Percentiles rank a stretch among this genome's conserved stretches.
These are phyloP conservation scores for Paramormyrops hopkinsi DNA, from an alignment of 2,797 vertebrate genomes.

Conservation along the genomic window DNA sequence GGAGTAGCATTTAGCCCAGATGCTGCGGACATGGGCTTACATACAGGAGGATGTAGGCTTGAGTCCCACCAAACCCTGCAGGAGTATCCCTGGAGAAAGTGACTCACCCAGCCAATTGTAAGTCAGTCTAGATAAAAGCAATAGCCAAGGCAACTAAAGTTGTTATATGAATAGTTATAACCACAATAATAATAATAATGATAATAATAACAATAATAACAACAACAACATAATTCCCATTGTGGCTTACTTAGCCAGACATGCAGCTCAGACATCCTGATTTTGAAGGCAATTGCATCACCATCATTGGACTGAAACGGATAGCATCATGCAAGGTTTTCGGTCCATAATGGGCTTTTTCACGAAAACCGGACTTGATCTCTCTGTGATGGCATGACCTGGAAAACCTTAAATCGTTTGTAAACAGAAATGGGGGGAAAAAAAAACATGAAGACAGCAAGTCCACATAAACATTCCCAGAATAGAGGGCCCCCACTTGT, in stretches of 20 bases:
- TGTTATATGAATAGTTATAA: not conserved
- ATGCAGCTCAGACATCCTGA: not conserved
- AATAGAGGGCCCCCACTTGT: not conserved
- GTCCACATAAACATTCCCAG: not conserved
- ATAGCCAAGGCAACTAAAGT: not conserved
- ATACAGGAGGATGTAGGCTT: not conserved
- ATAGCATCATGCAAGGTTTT: not conserved
- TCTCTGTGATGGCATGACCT: not conserved
- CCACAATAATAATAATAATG: not conserved
- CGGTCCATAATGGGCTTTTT: not conserved
- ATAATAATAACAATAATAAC: not conserved
- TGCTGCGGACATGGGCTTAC: not conserved
- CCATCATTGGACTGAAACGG: not conserved
- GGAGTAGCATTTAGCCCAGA: not conserved
- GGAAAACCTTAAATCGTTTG: not conserved
- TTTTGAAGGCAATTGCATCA: not conserved
- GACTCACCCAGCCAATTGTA: not conserved
- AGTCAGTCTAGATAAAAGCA: not conserved
- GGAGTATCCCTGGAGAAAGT: not conserved
- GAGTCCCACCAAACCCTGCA: not conserved
- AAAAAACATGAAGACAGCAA: not conserved
- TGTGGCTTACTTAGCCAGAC: not conserved
- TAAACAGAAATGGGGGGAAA: not conserved
- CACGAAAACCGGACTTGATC: not conserved
- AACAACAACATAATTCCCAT: not conserved